Evolutionary conservation across 2,888 invertebrate genomes (phyloP).

Genomic region (Tenthredo distinguenda): DNA sequence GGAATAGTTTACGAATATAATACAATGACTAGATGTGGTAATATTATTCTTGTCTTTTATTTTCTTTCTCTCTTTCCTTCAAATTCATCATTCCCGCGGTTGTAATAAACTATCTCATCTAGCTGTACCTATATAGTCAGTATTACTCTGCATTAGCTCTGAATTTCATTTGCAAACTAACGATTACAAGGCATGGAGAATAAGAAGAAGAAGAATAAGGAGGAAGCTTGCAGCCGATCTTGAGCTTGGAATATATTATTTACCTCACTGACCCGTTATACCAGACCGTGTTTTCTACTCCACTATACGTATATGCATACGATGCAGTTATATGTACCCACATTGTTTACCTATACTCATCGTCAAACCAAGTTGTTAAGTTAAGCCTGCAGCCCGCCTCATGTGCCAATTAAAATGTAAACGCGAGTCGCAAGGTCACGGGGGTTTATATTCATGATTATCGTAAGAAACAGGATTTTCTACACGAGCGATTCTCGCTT

Average conservation of each 20-base stretch:
- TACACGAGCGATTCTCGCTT: background rate
- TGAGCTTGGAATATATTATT: constrained; percentile 6
- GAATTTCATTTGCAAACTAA: constrained; percentile 10
- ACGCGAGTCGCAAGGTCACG: constrained; percentile 37
- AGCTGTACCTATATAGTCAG: background rate
- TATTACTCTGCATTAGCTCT: background rate
- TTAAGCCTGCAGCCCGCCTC: background rate
- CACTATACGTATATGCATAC: background rate
- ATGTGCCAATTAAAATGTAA: constrained; percentile 42
- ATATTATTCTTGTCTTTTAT: no score
- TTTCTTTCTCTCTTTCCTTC: no score
- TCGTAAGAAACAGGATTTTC: constrained; percentile 11
- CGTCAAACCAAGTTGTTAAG: background rate
- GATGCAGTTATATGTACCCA: constrained; percentile 15
- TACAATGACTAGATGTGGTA: background rate
- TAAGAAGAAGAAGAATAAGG: background rate
- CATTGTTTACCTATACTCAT: constrained; percentile 19
- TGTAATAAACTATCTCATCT: no score
- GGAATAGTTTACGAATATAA: background rate
- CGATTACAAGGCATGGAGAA: background rate
- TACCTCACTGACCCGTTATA: background rate
- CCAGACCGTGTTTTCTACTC: background rate
- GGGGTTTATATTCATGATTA: constrained; percentile 31
- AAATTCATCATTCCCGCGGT: no score
- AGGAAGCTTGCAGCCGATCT: constrained; percentile 8